Percentiles rank a stretch among this genome's conserved stretches.
Conservation (phyloP, 2,888 invertebrate species). For the Pinctada fucata region DNA sequence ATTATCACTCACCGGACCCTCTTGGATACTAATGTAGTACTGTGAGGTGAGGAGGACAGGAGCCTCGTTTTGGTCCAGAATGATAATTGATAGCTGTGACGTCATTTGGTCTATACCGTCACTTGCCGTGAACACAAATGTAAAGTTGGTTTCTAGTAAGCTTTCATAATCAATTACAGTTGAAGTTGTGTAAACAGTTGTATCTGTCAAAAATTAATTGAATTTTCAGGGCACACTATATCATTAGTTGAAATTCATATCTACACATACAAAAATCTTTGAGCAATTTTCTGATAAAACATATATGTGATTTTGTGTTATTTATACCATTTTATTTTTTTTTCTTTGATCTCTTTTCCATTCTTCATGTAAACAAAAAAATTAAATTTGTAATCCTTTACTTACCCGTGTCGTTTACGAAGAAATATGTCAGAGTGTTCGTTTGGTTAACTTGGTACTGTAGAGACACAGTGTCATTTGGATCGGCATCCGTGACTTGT, state of each 20-base stretch:
- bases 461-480: too few species aligned
- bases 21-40: background rate
- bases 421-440: too few species aligned
- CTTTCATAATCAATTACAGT: background rate
- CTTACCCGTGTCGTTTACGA: conserved; percentile 3
- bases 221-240: background rate
- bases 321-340: too few species aligned
- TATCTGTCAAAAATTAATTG: background rate
- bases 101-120: background rate
- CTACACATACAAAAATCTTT: too few species aligned
- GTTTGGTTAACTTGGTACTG: too few species aligned
- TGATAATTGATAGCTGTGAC: background rate
- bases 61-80: conserved; percentile 6
- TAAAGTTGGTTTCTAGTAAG: background rate
- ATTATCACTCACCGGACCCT: background rate
- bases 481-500: too few species aligned
- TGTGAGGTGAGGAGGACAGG: background rate
- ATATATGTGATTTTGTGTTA: too few species aligned
- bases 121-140: background rate
- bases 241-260: too few species aligned
- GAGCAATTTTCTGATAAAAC: too few species aligned
- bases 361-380: background rate
- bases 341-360: too few species aligned
- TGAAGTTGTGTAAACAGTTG: background rate
- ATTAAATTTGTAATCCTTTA: background rate